Base-by-base conservation (phyloP, 2,797 vertebrate species). In the Melanotaenia pygmaea region DNA sequence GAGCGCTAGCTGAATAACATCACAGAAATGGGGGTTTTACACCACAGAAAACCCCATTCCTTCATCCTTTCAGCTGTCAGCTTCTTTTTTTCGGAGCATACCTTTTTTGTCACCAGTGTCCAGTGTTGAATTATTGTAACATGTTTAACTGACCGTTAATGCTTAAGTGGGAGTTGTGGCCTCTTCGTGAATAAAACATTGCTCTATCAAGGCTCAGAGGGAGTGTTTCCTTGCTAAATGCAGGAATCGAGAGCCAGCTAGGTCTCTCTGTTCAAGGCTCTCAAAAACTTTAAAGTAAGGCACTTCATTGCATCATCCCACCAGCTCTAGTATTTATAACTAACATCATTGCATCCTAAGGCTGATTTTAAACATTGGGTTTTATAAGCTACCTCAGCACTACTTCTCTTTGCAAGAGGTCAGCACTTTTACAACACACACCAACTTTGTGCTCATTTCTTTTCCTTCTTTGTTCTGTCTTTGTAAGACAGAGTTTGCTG, bases 331-430 rank as follows among this genome's bases (percentile, higher is more conserved):
- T 81, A 87, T 90, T 91, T 86, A 82, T 88, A 84, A 79, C 67
- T 35, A 28, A 10, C 69, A 67, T 56, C 64, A 71, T 67, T 59
- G 63, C 57, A 72, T 91, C 87, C 85, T 84, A 57, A 77, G 81
- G 85, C 80, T 85, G 68, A 81, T 88, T 89, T 76, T 40, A 85
- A 90, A 88, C 80, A 84, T 75, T 73, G 71, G 64, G 43, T 45
- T 80, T 84, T 73, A 84, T 64, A 67, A 91, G 83, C 88, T 74
- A 24, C 76, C 80, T 92, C 93, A 91, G 89, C 90, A 89, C 72
- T 86, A 84, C 73, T 74, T 62, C 59, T 38, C 37, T 61, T 77
- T 64, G 63, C 57, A 77, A 61, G 58, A n/a, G 20, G 82, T 89
- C 90, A 87, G 89, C 91, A 86, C 81, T 86, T 91, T 80, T 67